A percentile compares a stretch with the other conserved stretches of the same genome.
Evolutionary conservation across 2,797 vertebrate genomes (phyloP).

Genomic region (Silurus aristotelis): DNA sequence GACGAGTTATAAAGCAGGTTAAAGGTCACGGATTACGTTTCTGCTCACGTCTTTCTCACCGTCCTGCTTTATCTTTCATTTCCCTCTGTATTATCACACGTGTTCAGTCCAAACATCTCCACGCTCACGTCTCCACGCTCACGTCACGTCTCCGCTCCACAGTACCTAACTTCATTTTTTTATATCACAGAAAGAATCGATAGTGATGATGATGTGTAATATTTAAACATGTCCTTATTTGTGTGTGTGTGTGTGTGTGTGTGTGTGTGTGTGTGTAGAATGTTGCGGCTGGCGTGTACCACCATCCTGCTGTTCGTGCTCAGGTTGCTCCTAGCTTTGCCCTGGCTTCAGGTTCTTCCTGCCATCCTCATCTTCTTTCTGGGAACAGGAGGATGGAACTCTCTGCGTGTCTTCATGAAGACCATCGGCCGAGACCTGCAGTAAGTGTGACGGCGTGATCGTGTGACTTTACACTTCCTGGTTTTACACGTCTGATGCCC

Average conservation of each 20-base stretch:
- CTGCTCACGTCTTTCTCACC: not conserved
- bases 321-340: conserved; percentile 79
- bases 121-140: too few relatives aligned
- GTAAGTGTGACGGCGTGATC: conserved; percentile 73
- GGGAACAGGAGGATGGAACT: conserved; percentile 89
- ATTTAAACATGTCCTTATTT: too few relatives aligned
- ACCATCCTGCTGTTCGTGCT: conserved; percentile 82
- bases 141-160: too few relatives aligned
- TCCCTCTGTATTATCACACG: not conserved
- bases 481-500: too few relatives aligned
- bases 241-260: conserved; percentile 1
- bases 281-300: conserved; percentile 86
- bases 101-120: not conserved
- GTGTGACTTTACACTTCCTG: not conserved
- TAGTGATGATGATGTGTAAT: not conserved
- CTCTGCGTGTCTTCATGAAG: conserved; percentile 82
- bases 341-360: conserved; percentile 87
- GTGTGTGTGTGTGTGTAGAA: conserved; percentile 67
- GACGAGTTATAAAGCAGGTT: not conserved
- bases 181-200: too few relatives aligned
- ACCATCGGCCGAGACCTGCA: conserved; percentile 86
- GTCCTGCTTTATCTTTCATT: not conserved
- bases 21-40: conserved; percentile 20
- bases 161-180: too few relatives aligned
- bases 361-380: conserved; percentile 86